Conservation (phyloP, 1,140 invertebrate genomes). For the Calephelis nemesis region DNA sequence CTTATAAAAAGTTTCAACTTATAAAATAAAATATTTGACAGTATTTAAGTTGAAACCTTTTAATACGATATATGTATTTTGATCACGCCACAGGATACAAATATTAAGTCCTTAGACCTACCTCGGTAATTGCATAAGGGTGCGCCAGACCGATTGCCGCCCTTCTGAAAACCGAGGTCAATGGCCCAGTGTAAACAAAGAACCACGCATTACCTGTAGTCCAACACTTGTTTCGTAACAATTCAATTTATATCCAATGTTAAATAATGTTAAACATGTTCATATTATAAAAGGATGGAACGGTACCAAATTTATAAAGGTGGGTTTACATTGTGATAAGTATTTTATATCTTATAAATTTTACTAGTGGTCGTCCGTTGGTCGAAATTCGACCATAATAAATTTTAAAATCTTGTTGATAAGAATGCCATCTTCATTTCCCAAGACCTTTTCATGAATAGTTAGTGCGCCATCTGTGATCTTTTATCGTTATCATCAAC, state of each 20-base stretch:
- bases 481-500: too few relatives aligned
- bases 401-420: too few relatives aligned
- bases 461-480: too few relatives aligned
- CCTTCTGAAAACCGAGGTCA: conserved; percentile 44
- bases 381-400: too few relatives aligned
- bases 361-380: too few relatives aligned
- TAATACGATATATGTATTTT: not conserved
- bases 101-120: conserved; percentile 33
- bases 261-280: not conserved
- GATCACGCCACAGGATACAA: conserved; percentile 3
- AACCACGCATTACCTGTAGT: conserved; percentile 48
- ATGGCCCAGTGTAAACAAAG: conserved; percentile 65
- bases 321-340: too few relatives aligned
- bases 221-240: conserved; percentile 21
- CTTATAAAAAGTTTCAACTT: not conserved
- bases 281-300: too few relatives aligned
- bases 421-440: too few relatives aligned
- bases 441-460: too few relatives aligned
- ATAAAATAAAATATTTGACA: not conserved
- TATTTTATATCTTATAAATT: too few relatives aligned
- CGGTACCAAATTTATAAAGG: too few relatives aligned
- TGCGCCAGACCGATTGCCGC: conserved; percentile 44
- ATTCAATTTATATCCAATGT: conserved; percentile 1
- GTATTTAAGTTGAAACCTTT: not conserved
- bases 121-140: conserved; percentile 38